Evolutionary conservation across 2,113 vertebrate genomes (phyloP).

Genomic region (Clarias batrachus): DNA sequence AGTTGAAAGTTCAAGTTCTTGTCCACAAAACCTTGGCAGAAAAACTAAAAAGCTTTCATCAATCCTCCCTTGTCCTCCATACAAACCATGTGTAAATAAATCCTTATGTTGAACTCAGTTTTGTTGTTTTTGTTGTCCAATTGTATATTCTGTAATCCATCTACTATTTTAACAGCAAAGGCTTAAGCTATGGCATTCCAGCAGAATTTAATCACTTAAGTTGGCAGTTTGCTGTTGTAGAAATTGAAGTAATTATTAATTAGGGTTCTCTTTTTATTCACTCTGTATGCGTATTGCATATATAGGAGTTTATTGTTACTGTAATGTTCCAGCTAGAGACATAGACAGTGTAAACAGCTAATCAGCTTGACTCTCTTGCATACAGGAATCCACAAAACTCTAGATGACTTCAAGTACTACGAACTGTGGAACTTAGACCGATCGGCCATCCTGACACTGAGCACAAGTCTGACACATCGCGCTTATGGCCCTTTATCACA

Average conservation of each 20-base stretch:
- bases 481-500: too few relatives aligned
- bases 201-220: neutral
- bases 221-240: neutral
- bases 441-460: constrained; percentile 62
- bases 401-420: neutral
- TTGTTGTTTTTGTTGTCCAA: neutral
- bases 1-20: neutral
- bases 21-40: neutral
- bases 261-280: neutral
- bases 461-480: too few relatives aligned
- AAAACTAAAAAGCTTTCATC: neutral
- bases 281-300: neutral
- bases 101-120: neutral
- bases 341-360: neutral
- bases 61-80: neutral
- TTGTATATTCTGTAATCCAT: constrained; percentile 1
- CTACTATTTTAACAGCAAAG: neutral
- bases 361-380: neutral
- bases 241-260: neutral
- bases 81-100: neutral
- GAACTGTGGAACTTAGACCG: constrained; percentile 62
- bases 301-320: neutral
- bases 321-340: neutral
- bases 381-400: neutral
- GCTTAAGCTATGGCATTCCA: neutral